These are phyloP conservation scores for Dissostichus mawsoni DNA, from an alignment of 2,113 vertebrate genomes.

Conservation along the genomic window DNA sequence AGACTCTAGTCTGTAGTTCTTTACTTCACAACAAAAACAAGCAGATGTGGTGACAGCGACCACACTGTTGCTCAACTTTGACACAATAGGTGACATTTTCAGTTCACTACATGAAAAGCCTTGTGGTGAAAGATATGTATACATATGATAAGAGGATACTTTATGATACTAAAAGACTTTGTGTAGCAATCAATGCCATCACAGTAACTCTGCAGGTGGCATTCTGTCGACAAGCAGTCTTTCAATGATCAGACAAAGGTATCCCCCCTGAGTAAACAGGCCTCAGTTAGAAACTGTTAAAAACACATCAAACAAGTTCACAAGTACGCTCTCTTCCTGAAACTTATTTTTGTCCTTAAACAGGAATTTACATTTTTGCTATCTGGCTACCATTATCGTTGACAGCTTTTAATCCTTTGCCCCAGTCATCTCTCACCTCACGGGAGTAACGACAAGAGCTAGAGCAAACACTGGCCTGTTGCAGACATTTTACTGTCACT, in stretches of 20 bases:
- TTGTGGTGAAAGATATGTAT: not conserved
- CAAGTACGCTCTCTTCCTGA: constrained; percentile 12
- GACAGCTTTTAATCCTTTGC: constrained; percentile 30
- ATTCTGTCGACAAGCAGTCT: not conserved
- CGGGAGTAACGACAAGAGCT: constrained; percentile 28
- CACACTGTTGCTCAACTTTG: not conserved
- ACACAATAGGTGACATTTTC: not conserved
- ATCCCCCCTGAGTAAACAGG: not conserved
- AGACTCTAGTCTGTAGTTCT: not conserved
- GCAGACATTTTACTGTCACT: constrained; percentile 29
- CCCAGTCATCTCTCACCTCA: constrained; percentile 38
- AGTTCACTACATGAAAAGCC: not conserved
- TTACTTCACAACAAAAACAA: not conserved
- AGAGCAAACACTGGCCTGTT: constrained; percentile 68
- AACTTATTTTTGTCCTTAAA: constrained; percentile 43
- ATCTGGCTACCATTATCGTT: constrained; percentile 20
- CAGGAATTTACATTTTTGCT: constrained; percentile 49
- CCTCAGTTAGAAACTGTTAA: not conserved
- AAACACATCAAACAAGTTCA: constrained; percentile 23
- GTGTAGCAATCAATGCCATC: not conserved
- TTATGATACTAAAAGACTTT: constrained; percentile 2
- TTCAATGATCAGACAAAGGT: not conserved
- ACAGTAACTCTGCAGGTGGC: not conserved
- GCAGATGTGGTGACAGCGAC: not conserved
- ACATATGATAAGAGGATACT: not conserved